A percentile compares a stretch with the other conserved stretches of the same genome.
Conservation (phyloP, 2,113 vertebrate genomes). For the Pomatorhinus ruficollis region DNA sequence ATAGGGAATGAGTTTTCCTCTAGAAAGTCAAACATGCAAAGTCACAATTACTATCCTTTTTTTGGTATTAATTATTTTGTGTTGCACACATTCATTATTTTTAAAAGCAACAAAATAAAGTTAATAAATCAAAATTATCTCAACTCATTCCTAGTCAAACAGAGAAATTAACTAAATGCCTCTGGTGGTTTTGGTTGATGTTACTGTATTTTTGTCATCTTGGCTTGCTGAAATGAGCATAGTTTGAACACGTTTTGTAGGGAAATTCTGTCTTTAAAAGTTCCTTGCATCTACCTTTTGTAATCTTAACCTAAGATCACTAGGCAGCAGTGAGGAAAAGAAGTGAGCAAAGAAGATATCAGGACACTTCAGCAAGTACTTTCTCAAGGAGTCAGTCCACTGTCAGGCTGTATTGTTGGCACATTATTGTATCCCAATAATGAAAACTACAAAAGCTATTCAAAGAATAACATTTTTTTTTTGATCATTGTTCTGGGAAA, state of each 20-base stretch:
- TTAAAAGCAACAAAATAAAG: background rate
- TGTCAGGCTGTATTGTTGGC: background rate
- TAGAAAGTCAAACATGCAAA: background rate
- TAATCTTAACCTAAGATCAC: background rate
- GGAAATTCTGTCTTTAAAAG: background rate
- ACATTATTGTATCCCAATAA: background rate
- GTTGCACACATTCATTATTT: background rate
- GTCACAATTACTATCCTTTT: background rate
- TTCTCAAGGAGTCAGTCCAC: background rate
- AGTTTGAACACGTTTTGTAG: background rate
- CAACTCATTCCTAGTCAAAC: background rate
- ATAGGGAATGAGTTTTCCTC: background rate
- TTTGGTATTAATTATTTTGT: background rate
- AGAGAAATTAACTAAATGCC: background rate
- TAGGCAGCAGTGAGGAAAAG: background rate
- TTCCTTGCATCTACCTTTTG: background rate
- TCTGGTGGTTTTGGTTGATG: accelerated
- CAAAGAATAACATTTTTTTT: background rate
- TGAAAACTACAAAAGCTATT: background rate
- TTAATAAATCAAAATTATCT: background rate
- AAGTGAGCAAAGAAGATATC: background rate
- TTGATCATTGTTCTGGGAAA: background rate
- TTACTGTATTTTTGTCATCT: background rate
- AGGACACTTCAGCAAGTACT: background rate
- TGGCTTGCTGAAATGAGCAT: background rate